Conservation (phyloP, 2,888 invertebrate species). For the Nudaria mundana region DNA sequence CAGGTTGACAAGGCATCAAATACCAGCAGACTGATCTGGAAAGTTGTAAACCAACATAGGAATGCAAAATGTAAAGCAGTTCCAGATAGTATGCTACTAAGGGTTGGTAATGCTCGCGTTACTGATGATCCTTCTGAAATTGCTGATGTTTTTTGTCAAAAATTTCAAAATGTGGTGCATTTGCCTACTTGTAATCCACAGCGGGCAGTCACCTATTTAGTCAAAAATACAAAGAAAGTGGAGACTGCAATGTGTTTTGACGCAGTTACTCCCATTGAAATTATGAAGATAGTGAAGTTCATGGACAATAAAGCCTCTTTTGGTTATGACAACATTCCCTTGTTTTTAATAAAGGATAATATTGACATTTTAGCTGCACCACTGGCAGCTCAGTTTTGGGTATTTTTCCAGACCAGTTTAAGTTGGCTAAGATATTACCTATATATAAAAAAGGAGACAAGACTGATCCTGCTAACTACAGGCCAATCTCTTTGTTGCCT, state of each 20-base stretch:
- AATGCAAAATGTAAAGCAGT: too few species aligned
- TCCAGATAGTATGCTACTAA: too few species aligned
- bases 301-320: background rate
- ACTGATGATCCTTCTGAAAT: background rate
- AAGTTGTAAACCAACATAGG: too few species aligned
- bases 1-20: too few species aligned
- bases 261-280: background rate
- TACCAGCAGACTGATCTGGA: too few species aligned
- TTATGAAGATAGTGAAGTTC: background rate
- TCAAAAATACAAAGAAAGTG: background rate
- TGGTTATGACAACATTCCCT: background rate
- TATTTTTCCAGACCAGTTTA: background rate
- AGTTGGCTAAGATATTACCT: background rate
- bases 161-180: background rate
- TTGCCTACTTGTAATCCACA: background rate
- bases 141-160: background rate
- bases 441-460: too few species aligned
- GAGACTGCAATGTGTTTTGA: background rate
- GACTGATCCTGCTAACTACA: too few species aligned
- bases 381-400: background rate
- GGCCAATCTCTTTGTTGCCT: too few species aligned
- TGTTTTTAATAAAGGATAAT: background rate
- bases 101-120: too few species aligned
- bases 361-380: background rate
- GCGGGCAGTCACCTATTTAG: background rate